These are phyloP conservation scores for Carabus problematicus DNA, from an alignment of 2,888 invertebrate species.

Conservation along the genomic window DNA sequence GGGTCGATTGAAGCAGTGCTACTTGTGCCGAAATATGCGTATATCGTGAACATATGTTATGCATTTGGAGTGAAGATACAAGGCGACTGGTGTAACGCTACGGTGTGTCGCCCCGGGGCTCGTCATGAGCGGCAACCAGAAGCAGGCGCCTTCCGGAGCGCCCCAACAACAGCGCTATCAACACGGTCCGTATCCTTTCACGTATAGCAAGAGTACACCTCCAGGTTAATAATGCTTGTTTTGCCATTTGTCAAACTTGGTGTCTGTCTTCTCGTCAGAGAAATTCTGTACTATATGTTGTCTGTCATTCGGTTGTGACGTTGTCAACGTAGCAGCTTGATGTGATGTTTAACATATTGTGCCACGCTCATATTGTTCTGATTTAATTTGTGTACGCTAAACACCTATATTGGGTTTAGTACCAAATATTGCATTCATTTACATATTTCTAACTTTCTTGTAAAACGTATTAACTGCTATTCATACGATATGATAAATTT, in stretches of 20 bases:
- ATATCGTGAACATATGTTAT: slow-evolving; percentile 58
- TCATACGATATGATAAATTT: too few species aligned
- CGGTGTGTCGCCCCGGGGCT: slow-evolving; percentile 67
- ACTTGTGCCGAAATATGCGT: slow-evolving; percentile 55
- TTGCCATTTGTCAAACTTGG: slow-evolving; percentile 49
- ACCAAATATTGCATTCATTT: too few species aligned
- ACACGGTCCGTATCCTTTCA: slow-evolving; percentile 68
- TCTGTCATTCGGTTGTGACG: slow-evolving; percentile 27
- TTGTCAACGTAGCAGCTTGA: slow-evolving; percentile 41
- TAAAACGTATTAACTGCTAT: too few species aligned
- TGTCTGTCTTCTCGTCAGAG: slow-evolving; percentile 45
- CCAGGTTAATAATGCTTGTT: slow-evolving; percentile 22
- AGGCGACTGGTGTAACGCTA: slow-evolving; percentile 69
- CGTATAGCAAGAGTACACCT: slow-evolving; percentile 46
- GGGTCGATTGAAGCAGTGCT: slow-evolving; percentile 50
- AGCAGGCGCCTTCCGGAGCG: slow-evolving; percentile 69
- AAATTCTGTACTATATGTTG: slow-evolving; percentile 13
- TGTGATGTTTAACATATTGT: slow-evolving; percentile 4
- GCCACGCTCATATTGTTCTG: too few species aligned
- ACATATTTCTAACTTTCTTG: too few species aligned
- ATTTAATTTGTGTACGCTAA: too few species aligned
- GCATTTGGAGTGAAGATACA: slow-evolving; percentile 55
- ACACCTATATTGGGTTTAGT: too few species aligned
- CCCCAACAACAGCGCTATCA: slow-evolving; percentile 65
- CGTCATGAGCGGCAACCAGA: slow-evolving; percentile 72